Evolutionary conservation across 2,888 invertebrate species (phyloP).

Genomic region (Cheilosia impressa): DNA sequence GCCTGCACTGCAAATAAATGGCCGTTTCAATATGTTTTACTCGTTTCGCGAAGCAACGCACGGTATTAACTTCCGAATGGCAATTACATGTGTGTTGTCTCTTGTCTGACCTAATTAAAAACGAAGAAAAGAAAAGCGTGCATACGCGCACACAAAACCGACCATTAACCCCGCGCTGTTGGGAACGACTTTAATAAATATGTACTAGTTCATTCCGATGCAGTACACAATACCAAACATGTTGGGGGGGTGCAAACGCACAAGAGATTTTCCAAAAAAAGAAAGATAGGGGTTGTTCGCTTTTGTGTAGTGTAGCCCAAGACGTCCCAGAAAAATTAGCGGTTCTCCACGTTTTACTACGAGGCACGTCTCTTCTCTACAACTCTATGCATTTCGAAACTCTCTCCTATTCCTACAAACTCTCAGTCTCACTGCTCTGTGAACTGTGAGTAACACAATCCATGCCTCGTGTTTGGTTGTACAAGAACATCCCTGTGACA

Average conservation of each 20-base stretch:
- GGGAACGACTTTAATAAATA: not conserved
- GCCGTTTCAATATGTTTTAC: not conserved
- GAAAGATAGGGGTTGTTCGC: constrained; percentile 38
- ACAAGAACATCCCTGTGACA: too few relatives aligned
- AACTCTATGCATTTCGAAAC: constrained; percentile 1
- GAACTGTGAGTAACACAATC: constrained; percentile 24
- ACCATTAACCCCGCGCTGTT: constrained; percentile 47
- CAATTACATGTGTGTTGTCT: constrained; percentile 21
- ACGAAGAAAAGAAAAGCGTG: constrained; percentile 17
- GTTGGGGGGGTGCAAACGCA: constrained; percentile 38
- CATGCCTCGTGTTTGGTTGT: constrained; percentile 23
- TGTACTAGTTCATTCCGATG: constrained; percentile 25
- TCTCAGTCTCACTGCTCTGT: not conserved
- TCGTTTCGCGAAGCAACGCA: not conserved
- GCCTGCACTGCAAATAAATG: not conserved
- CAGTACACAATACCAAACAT: constrained; percentile 54
- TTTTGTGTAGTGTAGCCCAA: not conserved
- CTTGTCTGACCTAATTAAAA: constrained; percentile 54
- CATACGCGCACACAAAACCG: constrained; percentile 9
- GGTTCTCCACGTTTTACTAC: constrained; percentile 2
- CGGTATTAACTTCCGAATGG: not conserved
- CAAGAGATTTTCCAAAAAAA: constrained; percentile 19
- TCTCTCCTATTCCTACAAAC: constrained; percentile 6
- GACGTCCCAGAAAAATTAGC: not conserved
- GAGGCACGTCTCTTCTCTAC: constrained; percentile 5